Evolutionary conservation across 2,888 invertebrate species (phyloP).

Genomic region (Cylloceria caligata): DNA sequence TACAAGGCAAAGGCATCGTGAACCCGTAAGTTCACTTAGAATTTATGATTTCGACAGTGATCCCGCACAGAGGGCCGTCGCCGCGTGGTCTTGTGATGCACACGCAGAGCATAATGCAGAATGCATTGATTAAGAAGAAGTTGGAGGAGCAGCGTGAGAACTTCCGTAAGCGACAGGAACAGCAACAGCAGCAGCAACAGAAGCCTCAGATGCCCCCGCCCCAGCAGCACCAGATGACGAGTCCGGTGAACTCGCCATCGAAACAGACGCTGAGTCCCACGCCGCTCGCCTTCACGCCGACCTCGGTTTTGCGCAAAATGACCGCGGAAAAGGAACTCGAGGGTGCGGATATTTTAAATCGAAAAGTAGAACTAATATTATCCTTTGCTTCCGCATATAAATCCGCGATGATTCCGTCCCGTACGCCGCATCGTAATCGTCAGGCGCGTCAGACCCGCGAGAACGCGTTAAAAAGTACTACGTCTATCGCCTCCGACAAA

Average conservation of each 20-base stretch:
- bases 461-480: slow-evolving; percentile 36
- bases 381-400: slow-evolving; percentile 46
- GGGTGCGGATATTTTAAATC: slow-evolving; percentile 82
- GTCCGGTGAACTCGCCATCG: slow-evolving; percentile 82
- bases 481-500: slow-evolving; percentile 4
- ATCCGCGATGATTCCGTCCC: slow-evolving; percentile 13
- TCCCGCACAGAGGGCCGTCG: slow-evolving; percentile 91
- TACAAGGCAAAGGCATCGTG: slow-evolving; percentile 19
- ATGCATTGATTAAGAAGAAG: slow-evolving; percentile 94
- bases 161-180: slow-evolving; percentile 92
- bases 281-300: slow-evolving; percentile 95
- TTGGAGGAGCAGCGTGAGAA: slow-evolving; percentile 95
- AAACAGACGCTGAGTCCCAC: slow-evolving; percentile 87
- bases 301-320: slow-evolving; percentile 97
- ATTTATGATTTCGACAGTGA: slow-evolving; percentile 84
- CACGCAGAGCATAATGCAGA: slow-evolving; percentile 94
- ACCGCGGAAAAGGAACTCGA: slow-evolving; percentile 94
- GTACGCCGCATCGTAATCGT: slow-evolving; percentile 38
- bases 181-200: slow-evolving; percentile 84
- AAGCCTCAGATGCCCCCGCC: slow-evolving; percentile 76
- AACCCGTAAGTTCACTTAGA: slow-evolving; percentile 54
- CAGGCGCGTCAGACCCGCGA: slow-evolving; percentile 53
- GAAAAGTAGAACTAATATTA: slow-evolving; percentile 73
- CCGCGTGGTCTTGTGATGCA: slow-evolving; percentile 94
- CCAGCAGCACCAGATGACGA: slow-evolving; percentile 76